Evolutionary conservation across 2,113 vertebrate genomes (phyloP), one percentile per base, ranked within the genome.

Genomic region (Parus major): DNA sequence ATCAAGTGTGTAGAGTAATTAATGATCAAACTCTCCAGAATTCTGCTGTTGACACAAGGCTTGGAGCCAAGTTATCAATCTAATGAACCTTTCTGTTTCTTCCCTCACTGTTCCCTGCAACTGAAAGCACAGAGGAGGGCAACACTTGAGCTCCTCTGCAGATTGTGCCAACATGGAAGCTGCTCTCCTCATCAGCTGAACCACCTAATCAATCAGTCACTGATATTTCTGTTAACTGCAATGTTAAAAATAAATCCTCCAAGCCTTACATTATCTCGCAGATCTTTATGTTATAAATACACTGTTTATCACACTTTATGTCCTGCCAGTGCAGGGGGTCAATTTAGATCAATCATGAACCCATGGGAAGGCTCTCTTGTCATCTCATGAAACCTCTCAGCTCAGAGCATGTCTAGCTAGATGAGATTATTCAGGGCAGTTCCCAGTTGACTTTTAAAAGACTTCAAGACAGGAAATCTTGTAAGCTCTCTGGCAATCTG

Each of bases 131-230:
- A 55, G 47, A 39, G 11, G 12, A 41, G n/a, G 79, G 11, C 16
- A 55, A 25, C 29, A 29, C 15, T n/a, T 29, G 23, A 12, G 6
- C 28, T 69, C 15, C 18, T 56, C 35, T 49, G 15, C 24, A 41
- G 49, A 71, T 27, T 64, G 25, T 56, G 21, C 9, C 42, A 42
- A 13, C 24, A 10, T 21, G 59, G 39, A 71, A 56, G 13, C 23
- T 63, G 29, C 12, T 79, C 0, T 1, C 5, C 20, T 49, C 0
- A 0, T 3, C 24, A 41, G 60, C n/a, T 64, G 49, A 71, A 11
- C 21, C 49, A 79, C 14, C 21, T 35, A 56, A 49, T 42, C 42
- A 35, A 31, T 35, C 20, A 50, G 2, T 47, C 49, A 47, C 6
- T 41, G 24, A 49, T 71, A 25, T 27, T 80, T 64, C 41, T 79